Percentiles rank a stretch among this genome's conserved stretches.
phyloP scores from a whole-genome alignment of 2,797 vertebrate genomes.

The Choloepus didactylus region DNA sequence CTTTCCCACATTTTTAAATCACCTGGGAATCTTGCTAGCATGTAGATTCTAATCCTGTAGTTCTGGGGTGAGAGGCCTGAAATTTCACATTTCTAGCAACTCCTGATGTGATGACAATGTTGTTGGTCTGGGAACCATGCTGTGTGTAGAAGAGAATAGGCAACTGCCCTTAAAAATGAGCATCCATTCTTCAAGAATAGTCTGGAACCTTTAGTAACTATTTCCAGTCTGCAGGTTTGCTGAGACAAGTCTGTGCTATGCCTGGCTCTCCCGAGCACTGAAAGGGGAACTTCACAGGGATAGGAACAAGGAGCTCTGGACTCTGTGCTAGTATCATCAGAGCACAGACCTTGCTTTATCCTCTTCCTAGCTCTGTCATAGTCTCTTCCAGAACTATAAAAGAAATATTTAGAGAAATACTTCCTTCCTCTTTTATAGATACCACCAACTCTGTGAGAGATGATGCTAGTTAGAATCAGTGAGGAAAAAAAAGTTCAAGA shows the following conservation, averaged over 20 bases:
- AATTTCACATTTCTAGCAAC: not conserved
- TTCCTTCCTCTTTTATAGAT: not conserved
- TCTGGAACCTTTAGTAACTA: not conserved
- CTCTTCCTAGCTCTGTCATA: not conserved
- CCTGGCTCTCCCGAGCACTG: not conserved
- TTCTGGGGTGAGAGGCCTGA: not conserved
- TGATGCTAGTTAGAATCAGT: not conserved
- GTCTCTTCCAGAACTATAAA: not conserved
- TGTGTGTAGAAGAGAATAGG: not conserved
- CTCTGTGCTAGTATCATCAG: not conserved
- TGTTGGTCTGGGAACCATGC: not conserved
- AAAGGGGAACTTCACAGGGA: not conserved
- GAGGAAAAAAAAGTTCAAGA: not conserved
- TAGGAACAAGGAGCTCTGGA: too few species aligned
- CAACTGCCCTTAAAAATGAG: not conserved
- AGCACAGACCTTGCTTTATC: not conserved
- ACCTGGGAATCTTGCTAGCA: not conserved
- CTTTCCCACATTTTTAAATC: not conserved
- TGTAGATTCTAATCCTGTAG: not conserved
- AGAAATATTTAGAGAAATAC: not conserved
- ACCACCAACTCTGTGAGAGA: not conserved
- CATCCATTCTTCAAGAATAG: not conserved
- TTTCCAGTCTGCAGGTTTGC: not conserved
- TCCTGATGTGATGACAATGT: not conserved
- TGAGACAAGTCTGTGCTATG: not conserved